phyloP scores from a whole-genome alignment of 1,140 invertebrate genomes.

The Aricia agestis region DNA sequence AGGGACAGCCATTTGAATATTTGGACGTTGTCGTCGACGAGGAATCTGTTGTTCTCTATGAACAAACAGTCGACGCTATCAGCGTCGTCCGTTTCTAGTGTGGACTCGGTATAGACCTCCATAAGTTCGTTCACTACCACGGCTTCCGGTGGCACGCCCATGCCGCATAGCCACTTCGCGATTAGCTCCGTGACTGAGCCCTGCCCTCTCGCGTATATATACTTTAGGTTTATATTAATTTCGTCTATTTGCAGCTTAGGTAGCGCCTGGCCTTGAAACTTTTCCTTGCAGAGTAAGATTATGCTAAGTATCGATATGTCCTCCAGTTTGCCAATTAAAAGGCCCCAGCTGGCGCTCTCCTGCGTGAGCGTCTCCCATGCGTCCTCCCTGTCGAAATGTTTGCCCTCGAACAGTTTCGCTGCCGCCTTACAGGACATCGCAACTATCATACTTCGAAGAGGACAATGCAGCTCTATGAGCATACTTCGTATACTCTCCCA shows the following conservation, averaged over 20 bases:
- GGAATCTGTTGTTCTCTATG: constrained; percentile 50
- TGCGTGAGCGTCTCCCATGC: constrained; percentile 91
- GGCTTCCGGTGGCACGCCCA: constrained; percentile 81
- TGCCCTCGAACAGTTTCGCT: constrained; percentile 68
- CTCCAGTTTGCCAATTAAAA: constrained; percentile 91
- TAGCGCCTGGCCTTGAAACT: constrained; percentile 51
- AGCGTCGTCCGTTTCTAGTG: constrained; percentile 26
- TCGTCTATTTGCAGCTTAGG: constrained; percentile 78
- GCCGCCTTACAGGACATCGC: constrained; percentile 86
- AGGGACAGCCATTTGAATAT: constrained; percentile 79
- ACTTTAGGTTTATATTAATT: constrained; percentile 83
- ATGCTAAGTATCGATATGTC: constrained; percentile 89
- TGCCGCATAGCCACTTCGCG: constrained; percentile 85
- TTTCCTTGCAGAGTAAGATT: constrained; percentile 78
- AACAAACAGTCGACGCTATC: constrained; percentile 49
- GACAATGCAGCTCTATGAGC: constrained; percentile 82
- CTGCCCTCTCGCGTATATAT: constrained; percentile 86
- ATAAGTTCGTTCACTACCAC: constrained; percentile 58
- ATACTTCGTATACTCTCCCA: constrained; percentile 84
- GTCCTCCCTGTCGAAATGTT: constrained; percentile 74
- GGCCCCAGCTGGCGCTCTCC: constrained; percentile 90
- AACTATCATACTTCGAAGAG: constrained; percentile 83
- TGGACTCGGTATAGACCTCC: constrained; percentile 35
- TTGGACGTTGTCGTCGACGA: constrained; percentile 56
- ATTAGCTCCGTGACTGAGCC: constrained; percentile 90